These are phyloP conservation scores for Synaphobranchus kaupii DNA, from an alignment of 2,797 vertebrate species.

Conservation along the genomic window DNA sequence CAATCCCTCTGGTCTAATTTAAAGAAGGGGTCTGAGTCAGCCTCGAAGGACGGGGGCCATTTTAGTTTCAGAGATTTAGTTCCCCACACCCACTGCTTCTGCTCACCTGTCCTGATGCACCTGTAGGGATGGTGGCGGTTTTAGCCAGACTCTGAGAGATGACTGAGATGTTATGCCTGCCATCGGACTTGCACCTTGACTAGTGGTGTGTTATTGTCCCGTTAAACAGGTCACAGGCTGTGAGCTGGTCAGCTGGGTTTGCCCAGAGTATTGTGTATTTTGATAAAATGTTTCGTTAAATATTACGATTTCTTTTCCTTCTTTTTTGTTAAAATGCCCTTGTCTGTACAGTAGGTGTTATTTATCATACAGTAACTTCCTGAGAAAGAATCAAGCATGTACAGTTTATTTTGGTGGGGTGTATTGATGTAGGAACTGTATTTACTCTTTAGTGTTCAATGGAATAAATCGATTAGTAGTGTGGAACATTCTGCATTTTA, in stretches of 20 bases:
- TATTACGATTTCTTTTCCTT: neutral
- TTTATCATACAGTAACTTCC: neutral
- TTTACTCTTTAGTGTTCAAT: neutral
- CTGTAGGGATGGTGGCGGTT: neutral
- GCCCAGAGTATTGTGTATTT: neutral
- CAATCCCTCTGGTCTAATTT: slow-evolving; percentile 47
- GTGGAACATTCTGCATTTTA: neutral
- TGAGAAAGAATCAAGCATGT: neutral
- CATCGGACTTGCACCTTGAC: neutral
- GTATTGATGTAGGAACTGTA: neutral
- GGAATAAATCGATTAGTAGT: neutral
- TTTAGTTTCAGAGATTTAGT: slow-evolving; percentile 3
- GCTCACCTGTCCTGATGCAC: neutral
- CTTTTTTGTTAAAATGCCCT: neutral
- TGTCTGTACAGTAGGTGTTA: neutral
- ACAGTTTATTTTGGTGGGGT: neutral
- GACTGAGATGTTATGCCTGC: neutral
- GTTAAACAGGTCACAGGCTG: neutral
- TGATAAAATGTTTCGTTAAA: neutral
- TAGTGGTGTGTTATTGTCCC: neutral
- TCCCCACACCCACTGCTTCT: neutral
- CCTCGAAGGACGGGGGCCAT: no score
- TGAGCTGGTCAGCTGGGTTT: neutral
- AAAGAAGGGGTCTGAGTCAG: slow-evolving; percentile 3
- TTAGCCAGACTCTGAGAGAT: neutral